Evolutionary conservation across 2,797 vertebrate species (phyloP).

Genomic region (Spheniscus humboldti): DNA sequence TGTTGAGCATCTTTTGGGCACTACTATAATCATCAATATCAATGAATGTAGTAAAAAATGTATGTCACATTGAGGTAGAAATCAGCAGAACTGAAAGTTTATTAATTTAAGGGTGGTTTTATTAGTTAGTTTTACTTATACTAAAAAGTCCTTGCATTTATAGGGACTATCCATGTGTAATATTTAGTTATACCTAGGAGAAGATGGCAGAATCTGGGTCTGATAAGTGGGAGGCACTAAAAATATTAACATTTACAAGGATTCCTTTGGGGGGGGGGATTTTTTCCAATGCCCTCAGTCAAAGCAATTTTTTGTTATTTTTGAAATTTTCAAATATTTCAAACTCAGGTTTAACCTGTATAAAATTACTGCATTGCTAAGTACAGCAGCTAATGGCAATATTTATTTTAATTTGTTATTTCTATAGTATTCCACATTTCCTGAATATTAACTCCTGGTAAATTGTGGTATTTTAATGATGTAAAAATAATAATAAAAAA

Average conservation of each 20-base stretch:
- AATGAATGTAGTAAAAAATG: neutral
- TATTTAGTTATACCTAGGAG: neutral
- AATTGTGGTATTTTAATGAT: neutral
- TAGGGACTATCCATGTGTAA: rapidly evolving
- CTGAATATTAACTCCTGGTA: neutral
- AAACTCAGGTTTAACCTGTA: neutral
- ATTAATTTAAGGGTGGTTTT: neutral
- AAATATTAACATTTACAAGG: neutral
- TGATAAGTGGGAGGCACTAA: neutral
- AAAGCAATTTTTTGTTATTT: neutral
- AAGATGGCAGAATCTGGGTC: neutral
- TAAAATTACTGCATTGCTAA: rapidly evolving
- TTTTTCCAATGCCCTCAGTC: rapidly evolving
- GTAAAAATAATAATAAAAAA: neutral
- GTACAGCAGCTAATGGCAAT: rapidly evolving
- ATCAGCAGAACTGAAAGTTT: neutral
- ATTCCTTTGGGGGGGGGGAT: neutral
- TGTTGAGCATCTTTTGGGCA: neutral
- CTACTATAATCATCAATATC: neutral
- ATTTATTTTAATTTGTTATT: neutral
- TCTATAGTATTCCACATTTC: neutral
- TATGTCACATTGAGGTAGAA: neutral
- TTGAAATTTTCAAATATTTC: neutral
- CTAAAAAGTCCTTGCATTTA: neutral
- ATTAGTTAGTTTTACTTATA: neutral